Evolutionary conservation across 2,113 vertebrate species (phyloP).

Genomic region (Anolis carolinensis): DNA sequence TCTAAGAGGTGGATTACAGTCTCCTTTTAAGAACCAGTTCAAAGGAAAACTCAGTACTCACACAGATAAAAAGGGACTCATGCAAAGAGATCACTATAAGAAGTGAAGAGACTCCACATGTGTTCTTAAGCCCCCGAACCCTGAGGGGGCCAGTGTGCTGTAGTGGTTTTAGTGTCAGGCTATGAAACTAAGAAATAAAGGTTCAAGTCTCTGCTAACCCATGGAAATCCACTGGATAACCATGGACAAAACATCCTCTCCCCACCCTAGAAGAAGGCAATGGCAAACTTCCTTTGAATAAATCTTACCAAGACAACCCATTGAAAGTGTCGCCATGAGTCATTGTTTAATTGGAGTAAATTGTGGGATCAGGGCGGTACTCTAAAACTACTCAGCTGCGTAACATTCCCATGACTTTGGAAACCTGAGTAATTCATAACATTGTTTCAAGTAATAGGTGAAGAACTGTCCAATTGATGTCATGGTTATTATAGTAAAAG

Average conservation of each 20-base stretch:
- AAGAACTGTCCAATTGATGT: slow-evolving; percentile 28
- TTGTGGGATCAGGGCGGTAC: background rate
- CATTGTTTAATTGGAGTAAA: too few species aligned
- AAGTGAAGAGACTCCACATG: background rate
- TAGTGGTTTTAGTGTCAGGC: too few species aligned
- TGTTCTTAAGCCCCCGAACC: background rate
- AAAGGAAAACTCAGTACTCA: background rate
- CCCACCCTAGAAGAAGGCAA: too few species aligned
- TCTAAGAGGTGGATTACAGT: background rate
- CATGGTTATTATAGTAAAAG: slow-evolving; percentile 42
- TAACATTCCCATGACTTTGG: slow-evolving; percentile 53
- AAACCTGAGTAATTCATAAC: slow-evolving; percentile 60
- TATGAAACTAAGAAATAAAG: too few species aligned
- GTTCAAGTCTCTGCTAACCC: too few species aligned
- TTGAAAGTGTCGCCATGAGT: too few species aligned
- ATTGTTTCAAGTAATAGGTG: slow-evolving; percentile 39
- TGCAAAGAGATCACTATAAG: background rate
- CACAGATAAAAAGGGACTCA: background rate
- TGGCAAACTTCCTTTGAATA: too few species aligned
- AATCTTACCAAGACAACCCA: too few species aligned
- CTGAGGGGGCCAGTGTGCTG: background rate
- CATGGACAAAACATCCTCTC: too few species aligned
- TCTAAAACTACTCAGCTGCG: slow-evolving; percentile 10
- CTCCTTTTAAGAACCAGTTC: too few species aligned
- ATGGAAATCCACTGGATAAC: too few species aligned